Evolutionary conservation across 1,140 invertebrate species (phyloP), one percentile per base, ranked within the genome.

Genomic region (Ips typographus): DNA sequence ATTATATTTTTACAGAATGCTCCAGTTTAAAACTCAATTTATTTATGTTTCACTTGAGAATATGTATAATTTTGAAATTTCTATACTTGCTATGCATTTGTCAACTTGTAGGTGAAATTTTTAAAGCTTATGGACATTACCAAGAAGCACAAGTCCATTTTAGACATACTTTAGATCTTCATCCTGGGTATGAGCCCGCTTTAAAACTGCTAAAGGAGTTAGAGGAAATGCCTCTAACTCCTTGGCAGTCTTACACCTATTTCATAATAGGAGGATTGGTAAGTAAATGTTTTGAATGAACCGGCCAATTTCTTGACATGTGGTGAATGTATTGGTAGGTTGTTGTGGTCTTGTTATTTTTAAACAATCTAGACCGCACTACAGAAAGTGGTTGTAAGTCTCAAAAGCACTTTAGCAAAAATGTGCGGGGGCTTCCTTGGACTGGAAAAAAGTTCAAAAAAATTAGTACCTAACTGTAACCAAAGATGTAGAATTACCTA

Each of bases 231-330:
- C 89, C 91, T 8, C 85, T 88, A 69, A 86, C 88, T 38, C 87
- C 89, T 8, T 87, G 92, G 73, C 90, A 93, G 75, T 84, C 90
- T 60, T 94, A 94, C 79, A 94, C 93, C 22, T 82, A 94, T 49
- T 86, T 94, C 72, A 94, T 94, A 76, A 94, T 95, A 72, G 84
- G 94, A 69, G 91, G 90, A 81, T 84, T 95, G 83, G 91, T 93
- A 71, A 72, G 68, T 71, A 22, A 22, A 22, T 22, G 22, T 22
- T 40, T n/a, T 8, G 40, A 40, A 42, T 55, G 52, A 4, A 4
- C 6, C 6, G 36, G 4, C 4, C 1, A 55, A n/a, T 2, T 2
- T 36, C n/a, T 6, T 39, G 8, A 63, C n/a, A 7, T 2, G 37
- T 5, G 4, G 4, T 47, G 43, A 8, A 47, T 62, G 5, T 51